phyloP scores from a whole-genome alignment of 2,113 vertebrate species.

The Sminthopsis crassicaudata region DNA sequence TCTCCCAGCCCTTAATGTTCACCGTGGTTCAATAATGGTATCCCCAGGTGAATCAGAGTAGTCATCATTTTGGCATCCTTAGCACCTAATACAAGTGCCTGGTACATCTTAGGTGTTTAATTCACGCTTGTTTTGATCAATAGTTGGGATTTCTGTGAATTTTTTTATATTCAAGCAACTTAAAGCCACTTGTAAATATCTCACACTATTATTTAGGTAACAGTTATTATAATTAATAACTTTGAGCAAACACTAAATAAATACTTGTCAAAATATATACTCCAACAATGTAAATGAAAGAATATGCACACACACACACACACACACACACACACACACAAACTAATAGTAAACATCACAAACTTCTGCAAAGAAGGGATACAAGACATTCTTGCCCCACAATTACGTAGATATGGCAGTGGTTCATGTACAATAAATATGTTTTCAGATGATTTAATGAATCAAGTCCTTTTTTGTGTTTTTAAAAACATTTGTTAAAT shows the following conservation, averaged over 20 bases:
- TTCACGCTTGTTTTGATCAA: not conserved
- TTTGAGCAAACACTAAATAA: not conserved
- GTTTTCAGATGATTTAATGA: not conserved
- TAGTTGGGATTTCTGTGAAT: not conserved
- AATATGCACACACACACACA: not conserved
- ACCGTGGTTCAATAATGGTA: not conserved
- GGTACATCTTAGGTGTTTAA: not conserved
- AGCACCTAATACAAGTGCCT: not conserved
- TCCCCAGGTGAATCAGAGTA: not conserved
- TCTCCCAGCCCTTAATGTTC: not conserved
- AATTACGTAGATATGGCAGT: not conserved
- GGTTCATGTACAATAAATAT: not conserved
- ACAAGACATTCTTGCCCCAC: not conserved
- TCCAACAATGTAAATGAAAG: not conserved
- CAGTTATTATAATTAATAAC: not conserved
- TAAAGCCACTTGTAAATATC: not conserved
- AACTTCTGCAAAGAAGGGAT: not conserved
- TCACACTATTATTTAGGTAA: not conserved
- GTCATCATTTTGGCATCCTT: not conserved
- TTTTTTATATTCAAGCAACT: not conserved
- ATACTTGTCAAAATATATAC: not conserved
- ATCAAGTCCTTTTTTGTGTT: not conserved
- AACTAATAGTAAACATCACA: not conserved
- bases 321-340: no score
- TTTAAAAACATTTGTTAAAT: not conserved